Conservation (phyloP, 2,797 vertebrate genomes). For the Macrochelys suwanniensis region DNA sequence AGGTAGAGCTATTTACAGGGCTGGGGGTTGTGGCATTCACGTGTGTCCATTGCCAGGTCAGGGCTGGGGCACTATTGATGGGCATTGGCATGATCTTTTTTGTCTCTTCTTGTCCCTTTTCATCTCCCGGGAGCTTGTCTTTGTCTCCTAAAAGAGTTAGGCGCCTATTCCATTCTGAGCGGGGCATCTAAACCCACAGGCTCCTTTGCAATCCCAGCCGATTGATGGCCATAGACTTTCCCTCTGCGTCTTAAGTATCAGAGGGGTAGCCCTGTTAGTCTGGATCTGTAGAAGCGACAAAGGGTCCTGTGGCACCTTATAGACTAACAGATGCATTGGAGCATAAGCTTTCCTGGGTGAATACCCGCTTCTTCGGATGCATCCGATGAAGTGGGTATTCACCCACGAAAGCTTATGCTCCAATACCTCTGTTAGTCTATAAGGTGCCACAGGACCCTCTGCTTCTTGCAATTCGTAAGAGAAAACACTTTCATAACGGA, state of each 20-base stretch:
- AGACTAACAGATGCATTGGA: no score
- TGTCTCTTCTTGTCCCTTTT: background rate
- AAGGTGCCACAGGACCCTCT: no score
- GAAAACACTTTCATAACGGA: background rate
- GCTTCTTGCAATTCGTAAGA: no score
- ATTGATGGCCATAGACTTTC: background rate
- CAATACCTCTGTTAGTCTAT: no score
- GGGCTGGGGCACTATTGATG: accelerated
- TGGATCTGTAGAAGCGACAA: no score
- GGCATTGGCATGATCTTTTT: background rate
- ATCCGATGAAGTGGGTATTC: no score
- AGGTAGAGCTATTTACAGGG: background rate
- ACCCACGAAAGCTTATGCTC: no score
- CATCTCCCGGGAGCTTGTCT: background rate
- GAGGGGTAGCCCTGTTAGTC: no score
- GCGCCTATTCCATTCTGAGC: background rate
- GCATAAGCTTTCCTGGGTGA: no score
- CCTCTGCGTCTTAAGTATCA: background rate
- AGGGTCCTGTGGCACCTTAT: no score
- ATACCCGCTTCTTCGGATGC: no score
- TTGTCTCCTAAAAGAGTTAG: background rate
- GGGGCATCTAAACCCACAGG: background rate
- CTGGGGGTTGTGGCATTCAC: background rate
- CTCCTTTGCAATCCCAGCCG: background rate
- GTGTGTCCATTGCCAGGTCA: background rate